phyloP scores from a whole-genome alignment of 2,113 vertebrate genomes.

The Phylloscopus trochilus region DNA sequence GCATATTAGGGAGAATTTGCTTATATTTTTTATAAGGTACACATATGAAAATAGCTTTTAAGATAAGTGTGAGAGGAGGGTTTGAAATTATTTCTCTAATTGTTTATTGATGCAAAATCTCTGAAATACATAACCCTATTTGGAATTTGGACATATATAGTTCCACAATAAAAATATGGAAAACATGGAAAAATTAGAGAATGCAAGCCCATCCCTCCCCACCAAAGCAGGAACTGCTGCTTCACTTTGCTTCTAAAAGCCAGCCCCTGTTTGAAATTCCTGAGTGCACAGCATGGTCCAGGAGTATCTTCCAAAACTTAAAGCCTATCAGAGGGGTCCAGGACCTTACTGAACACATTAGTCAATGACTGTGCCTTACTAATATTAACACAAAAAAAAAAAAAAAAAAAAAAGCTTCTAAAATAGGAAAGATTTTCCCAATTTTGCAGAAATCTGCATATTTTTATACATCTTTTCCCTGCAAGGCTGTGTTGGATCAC shows the following conservation, averaged over 20 bases:
- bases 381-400: neutral
- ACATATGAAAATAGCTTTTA: neutral
- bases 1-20: neutral
- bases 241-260: neutral
- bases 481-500: neutral
- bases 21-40: neutral
- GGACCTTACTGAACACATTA: neutral
- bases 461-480: neutral
- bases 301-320: neutral
- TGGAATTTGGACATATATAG: neutral
- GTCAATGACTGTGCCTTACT: rapidly evolving
- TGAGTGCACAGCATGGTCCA: neutral
- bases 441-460: neutral
- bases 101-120: neutral
- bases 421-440: neutral
- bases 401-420: neutral
- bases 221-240: neutral
- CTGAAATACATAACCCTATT: neutral
- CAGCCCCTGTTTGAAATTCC: neutral
- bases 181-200: neutral
- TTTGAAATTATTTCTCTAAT: neutral
- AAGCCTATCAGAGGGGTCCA: neutral
- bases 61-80: neutral
- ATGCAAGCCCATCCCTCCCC: neutral
- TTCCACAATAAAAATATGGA: neutral